phyloP scores from a whole-genome alignment of 1,140 invertebrate genomes.

The Achatina immaculata region DNA sequence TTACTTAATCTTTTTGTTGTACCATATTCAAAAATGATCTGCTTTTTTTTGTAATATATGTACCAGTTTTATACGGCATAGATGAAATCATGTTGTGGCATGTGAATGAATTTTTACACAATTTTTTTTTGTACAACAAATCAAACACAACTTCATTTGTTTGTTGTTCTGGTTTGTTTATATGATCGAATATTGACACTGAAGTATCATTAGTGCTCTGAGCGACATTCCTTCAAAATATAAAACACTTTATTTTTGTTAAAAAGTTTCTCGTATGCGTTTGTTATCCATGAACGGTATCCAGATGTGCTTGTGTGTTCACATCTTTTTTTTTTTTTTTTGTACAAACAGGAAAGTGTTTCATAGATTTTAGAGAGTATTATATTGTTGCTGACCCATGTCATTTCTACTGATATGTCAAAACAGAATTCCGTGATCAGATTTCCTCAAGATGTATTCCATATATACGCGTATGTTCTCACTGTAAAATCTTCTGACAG shows the following conservation, averaged over 20 bases:
- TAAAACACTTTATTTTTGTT: neutral
- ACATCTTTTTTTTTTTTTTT: no score
- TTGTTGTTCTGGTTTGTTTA: neutral
- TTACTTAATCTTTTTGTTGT: neutral
- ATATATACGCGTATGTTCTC: no score
- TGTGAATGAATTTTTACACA: neutral
- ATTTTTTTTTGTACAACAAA: neutral
- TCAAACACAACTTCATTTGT: neutral
- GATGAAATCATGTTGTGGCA: neutral
- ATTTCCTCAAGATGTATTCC: no score
- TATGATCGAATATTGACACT: neutral
- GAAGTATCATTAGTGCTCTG: neutral
- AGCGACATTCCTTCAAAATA: neutral
- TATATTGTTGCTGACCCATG: neutral
- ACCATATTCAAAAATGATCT: no score
- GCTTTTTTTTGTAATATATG: no score
- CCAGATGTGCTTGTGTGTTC: neutral
- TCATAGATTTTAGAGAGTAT: neutral
- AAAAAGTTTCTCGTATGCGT: neutral
- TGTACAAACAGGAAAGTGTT: neutral
- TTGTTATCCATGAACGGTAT: neutral
- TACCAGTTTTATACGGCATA: neutral
- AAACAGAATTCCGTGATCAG: neutral
- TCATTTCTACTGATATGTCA: neutral
- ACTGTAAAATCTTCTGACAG: no score